A percentile compares a stretch with the other conserved stretches of the same genome.
phyloP scores from a whole-genome alignment of 2,888 invertebrate genomes.

The Limnephilus rhombicus region DNA sequence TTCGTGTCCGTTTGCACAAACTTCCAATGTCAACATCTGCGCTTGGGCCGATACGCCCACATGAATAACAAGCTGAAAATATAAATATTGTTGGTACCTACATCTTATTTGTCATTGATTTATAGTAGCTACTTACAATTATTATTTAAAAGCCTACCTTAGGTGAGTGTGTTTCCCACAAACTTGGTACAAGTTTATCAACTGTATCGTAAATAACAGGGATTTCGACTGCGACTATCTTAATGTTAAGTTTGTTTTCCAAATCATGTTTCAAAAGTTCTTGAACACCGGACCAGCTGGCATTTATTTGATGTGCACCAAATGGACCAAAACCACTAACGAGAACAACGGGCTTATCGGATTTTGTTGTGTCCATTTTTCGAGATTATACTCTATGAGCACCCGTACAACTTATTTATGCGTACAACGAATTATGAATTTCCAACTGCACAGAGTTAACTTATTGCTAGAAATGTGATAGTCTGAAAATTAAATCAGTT shows the following conservation, averaged over 20 bases:
- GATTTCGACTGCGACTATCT: slow-evolving; percentile 80
- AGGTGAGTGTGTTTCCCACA: slow-evolving; percentile 86
- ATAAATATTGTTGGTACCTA: not conserved
- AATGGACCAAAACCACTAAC: slow-evolving; percentile 92
- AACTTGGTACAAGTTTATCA: slow-evolving; percentile 79
- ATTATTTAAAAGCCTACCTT: slow-evolving; percentile 72
- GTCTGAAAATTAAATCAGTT: too few species aligned
- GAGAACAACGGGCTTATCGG: slow-evolving; percentile 68
- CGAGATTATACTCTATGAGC: not conserved
- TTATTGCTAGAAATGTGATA: not conserved
- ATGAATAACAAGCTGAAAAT: slow-evolving; percentile 85
- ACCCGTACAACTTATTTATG: not conserved
- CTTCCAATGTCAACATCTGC: slow-evolving; percentile 82
- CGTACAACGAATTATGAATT: not conserved
- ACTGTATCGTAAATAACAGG: slow-evolving; percentile 87
- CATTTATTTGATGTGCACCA: slow-evolving; percentile 82
- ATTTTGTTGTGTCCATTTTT: not conserved
- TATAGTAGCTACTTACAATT: not conserved
- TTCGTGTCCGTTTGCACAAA: slow-evolving; percentile 80
- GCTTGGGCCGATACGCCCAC: slow-evolving; percentile 86
- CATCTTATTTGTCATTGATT: not conserved
- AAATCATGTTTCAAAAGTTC: slow-evolving; percentile 77
- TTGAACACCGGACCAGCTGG: slow-evolving; percentile 91
- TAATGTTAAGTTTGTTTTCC: slow-evolving; percentile 75
- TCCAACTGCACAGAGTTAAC: too few species aligned